Evolutionary conservation across 2,888 invertebrate genomes (phyloP).

Genomic region (Aproaerema taeniolella): DNA sequence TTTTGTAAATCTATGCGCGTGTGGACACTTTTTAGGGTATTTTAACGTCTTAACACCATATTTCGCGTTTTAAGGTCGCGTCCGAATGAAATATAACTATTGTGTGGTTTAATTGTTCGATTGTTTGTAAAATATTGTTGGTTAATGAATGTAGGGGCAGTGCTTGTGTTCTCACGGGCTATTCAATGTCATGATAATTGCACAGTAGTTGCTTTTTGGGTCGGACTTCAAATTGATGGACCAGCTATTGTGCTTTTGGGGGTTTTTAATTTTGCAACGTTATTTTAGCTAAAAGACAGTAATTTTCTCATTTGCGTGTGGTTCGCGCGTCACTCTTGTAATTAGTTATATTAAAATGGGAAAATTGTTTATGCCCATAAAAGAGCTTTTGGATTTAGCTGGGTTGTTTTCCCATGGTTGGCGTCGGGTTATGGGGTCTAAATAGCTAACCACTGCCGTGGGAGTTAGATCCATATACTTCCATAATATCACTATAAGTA

Average conservation of each 20-base stretch:
- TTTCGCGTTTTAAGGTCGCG: conserved; percentile 31
- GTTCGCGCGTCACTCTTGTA: not conserved
- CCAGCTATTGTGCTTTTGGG: conserved; percentile 10
- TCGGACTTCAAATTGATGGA: conserved; percentile 36
- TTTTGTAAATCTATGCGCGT: conserved; percentile 45
- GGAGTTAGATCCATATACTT: conserved; percentile 7
- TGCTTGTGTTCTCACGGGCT: conserved; percentile 42
- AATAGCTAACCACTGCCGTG: conserved; percentile 8
- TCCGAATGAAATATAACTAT: conserved; percentile 26
- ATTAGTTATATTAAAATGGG: not conserved
- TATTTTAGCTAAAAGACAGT: conserved; percentile 12
- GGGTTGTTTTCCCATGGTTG: conserved; percentile 12
- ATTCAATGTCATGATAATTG: conserved; percentile 51
- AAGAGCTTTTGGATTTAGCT: conserved; percentile 8
- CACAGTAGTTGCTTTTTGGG: conserved; percentile 29
- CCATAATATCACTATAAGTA: not conserved
- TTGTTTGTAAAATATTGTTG: conserved; percentile 43
- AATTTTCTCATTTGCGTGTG: conserved; percentile 12
- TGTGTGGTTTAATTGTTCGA: conserved; percentile 48
- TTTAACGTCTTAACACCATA: conserved; percentile 19
- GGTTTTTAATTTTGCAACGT: conserved; percentile 14
- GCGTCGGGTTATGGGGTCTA: conserved; percentile 3
- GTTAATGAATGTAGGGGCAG: conserved; percentile 31
- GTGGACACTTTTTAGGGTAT: conserved; percentile 37
- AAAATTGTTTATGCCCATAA: conserved; percentile 16